Conservation (phyloP, 2,113 vertebrate genomes). For the Meleagris gallopavo region DNA sequence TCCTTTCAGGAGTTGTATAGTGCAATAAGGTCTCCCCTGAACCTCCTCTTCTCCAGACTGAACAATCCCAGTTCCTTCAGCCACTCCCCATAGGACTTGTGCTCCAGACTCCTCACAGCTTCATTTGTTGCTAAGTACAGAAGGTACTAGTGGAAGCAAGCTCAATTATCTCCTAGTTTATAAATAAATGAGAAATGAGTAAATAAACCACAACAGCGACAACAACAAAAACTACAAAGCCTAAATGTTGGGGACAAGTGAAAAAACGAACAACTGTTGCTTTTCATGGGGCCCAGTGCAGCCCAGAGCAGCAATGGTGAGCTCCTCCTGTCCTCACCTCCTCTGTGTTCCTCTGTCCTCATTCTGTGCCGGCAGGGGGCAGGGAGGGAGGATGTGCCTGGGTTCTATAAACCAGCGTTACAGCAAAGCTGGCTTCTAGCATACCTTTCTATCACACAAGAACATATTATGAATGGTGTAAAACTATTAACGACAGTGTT, state of each 20-base stretch:
- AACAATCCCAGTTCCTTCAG: no score
- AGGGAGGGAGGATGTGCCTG: background rate
- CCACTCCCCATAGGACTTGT: no score
- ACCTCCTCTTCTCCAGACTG: no score
- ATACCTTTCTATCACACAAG: background rate
- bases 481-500: background rate
- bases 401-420: background rate
- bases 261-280: background rate
- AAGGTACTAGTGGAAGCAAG: background rate
- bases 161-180: background rate
- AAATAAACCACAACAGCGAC: no score
- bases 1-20: no score
- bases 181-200: no score
- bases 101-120: no score
- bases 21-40: no score
- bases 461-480: background rate
- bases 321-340: background rate
- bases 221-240: background rate
- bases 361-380: background rate
- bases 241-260: background rate
- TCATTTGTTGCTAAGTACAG: background rate
- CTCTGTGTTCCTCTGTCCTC: accelerated
- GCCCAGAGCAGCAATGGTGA: accelerated
- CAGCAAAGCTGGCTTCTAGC: background rate
- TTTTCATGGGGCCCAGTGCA: accelerated